Evolutionary conservation across 2,113 vertebrate genomes (phyloP).

Genomic region (Oriolus oriolus): DNA sequence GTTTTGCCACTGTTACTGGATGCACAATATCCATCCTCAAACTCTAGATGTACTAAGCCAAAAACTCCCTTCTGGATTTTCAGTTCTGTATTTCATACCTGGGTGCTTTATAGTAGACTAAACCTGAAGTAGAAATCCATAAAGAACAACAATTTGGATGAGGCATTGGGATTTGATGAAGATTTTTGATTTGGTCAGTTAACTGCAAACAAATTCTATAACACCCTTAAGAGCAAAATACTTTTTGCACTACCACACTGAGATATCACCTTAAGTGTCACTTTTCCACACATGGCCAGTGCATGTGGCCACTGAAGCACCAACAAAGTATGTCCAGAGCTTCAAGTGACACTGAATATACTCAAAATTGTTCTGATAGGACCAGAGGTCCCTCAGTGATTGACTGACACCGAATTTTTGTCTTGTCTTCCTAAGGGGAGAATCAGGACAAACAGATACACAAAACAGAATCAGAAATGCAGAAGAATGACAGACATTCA

Average conservation of each 20-base stretch:
- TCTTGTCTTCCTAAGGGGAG: background rate
- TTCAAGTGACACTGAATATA: background rate
- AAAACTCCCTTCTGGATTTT: background rate
- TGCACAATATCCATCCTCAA: background rate
- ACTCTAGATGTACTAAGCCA: background rate
- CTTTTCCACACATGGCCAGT: background rate
- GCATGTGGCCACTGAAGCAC: background rate
- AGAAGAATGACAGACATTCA: background rate
- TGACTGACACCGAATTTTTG: background rate
- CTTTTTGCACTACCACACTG: background rate
- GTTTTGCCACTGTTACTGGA: background rate
- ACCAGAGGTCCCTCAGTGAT: background rate
- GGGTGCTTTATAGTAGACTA: background rate
- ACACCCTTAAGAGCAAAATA: background rate
- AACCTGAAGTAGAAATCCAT: background rate
- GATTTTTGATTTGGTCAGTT: background rate
- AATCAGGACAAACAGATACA: background rate
- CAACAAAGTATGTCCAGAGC: background rate
- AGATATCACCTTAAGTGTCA: rapidly evolving
- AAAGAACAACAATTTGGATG: background rate
- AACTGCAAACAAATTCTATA: background rate
- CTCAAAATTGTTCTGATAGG: background rate
- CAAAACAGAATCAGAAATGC: background rate
- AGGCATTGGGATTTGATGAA: background rate
- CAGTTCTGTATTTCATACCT: background rate